Evolutionary conservation across 37 sponge, comb jelly and placozoan species (phyloP).

Genomic region (Diacarnus erythraeanus): DNA sequence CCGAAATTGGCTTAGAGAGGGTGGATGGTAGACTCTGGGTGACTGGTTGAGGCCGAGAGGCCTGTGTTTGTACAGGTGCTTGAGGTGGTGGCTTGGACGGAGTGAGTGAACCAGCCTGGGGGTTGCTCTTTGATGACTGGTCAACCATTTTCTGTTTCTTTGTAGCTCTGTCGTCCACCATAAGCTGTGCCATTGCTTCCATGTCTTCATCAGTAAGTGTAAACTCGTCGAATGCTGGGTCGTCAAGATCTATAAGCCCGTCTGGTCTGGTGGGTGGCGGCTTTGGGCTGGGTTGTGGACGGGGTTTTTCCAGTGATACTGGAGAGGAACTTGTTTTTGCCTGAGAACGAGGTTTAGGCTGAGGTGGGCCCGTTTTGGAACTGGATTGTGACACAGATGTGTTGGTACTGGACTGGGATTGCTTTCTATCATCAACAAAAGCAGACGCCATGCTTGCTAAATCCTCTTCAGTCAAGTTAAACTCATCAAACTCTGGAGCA

Average conservation of each 20-base stretch:
- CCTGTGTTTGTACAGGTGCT: neutral
- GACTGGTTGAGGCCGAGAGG: neutral
- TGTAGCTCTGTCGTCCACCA: constrained; percentile 46
- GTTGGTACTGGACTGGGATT: neutral
- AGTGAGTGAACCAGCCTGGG: neutral
- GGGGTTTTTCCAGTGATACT: neutral
- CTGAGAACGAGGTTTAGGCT: neutral
- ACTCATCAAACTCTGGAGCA: constrained; percentile 65
- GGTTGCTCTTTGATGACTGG: neutral
- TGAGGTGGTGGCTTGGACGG: constrained; percentile 18
- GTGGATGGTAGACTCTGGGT: constrained; percentile 46
- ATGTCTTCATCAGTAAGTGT: constrained; percentile 60
- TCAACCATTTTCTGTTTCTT: constrained; percentile 12
- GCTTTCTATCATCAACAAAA: constrained; percentile 41
- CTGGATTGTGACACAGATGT: neutral
- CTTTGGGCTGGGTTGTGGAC: constrained; percentile 28
- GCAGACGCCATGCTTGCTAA: constrained; percentile 37
- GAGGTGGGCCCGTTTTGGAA: neutral
- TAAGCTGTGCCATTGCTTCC: constrained; percentile 27
- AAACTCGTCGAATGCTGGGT: constrained; percentile 64
- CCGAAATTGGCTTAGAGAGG: neutral
- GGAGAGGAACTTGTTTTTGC: neutral
- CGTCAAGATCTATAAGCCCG: constrained; percentile 53
- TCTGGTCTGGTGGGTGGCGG: constrained; percentile 19
- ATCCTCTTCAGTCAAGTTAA: constrained; percentile 61